Evolutionary conservation across 1,140 invertebrate species (phyloP).

Genomic region (Triops cancriformis): DNA sequence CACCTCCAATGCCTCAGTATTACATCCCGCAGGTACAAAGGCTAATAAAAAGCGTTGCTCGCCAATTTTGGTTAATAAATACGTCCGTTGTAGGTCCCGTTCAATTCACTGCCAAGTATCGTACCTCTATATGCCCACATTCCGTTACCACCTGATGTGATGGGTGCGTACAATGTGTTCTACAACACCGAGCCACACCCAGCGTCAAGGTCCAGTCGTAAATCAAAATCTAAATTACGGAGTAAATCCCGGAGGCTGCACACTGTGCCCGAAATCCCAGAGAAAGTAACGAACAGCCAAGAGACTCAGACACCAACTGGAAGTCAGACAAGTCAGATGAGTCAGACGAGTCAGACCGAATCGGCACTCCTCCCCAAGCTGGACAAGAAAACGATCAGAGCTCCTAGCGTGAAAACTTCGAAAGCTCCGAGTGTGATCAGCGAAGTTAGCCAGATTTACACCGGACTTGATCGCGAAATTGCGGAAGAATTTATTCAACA

Average conservation of each 20-base stretch:
- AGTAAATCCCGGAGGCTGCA: not conserved
- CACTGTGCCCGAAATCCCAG: not conserved
- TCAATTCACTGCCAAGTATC: constrained; percentile 10
- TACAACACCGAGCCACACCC: not conserved
- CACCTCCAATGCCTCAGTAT: not conserved
- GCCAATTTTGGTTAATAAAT: not conserved
- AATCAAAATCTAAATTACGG: not conserved
- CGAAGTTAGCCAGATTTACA: constrained; percentile 22
- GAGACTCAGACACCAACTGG: not conserved
- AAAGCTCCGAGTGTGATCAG: constrained; percentile 1
- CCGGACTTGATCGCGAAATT: constrained; percentile 28
- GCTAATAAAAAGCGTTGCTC: not conserved
- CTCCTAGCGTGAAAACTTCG: constrained; percentile 15
- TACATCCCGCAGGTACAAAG: not conserved
- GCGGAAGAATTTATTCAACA: constrained; percentile 29
- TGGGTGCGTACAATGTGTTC: not conserved
- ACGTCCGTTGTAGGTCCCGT: not conserved
- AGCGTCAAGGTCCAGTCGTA: not conserved
- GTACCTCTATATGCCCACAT: constrained; percentile 15
- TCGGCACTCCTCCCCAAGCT: no score
- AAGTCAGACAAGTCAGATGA: not conserved
- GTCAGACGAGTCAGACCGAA: not conserved
- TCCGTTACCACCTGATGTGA: constrained; percentile 21
- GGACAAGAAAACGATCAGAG: not conserved
- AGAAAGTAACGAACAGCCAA: not conserved